Conservation (phyloP, 2,888 invertebrate species). For the Tachystola acroxantha region DNA sequence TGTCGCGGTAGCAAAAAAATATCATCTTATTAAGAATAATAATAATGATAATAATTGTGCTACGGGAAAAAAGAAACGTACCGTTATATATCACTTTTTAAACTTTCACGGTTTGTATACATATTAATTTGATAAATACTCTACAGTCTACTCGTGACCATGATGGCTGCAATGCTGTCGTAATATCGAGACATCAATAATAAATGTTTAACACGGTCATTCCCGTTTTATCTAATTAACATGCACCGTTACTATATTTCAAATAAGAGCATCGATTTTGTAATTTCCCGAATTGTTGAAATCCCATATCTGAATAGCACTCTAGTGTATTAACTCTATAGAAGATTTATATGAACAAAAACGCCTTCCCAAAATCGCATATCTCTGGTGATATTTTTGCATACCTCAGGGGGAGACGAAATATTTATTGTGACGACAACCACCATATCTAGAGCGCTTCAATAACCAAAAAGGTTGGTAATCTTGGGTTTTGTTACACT, state of each 20-base stretch:
- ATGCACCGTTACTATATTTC: not conserved
- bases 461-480: conserved; percentile 1
- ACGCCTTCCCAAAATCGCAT: conserved; percentile 48
- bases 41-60: too few relatives aligned
- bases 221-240: too few relatives aligned
- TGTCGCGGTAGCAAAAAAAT: too few relatives aligned
- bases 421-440: conserved; percentile 52
- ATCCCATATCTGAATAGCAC: conserved; percentile 39
- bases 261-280: not conserved
- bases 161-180: too few relatives aligned
- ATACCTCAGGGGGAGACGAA: conserved; percentile 56
- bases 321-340: conserved; percentile 64
- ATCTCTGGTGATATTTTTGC: conserved; percentile 66
- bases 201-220: too few relatives aligned
- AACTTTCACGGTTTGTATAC: too few relatives aligned
- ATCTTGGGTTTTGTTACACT: conserved; percentile 16
- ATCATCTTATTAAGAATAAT: too few relatives aligned
- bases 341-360: conserved; percentile 69
- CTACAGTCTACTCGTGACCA: too few relatives aligned
- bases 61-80: too few relatives aligned
- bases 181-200: too few relatives aligned
- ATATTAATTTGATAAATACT: too few relatives aligned
- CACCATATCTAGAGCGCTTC: conserved; percentile 25
- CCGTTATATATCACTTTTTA: too few relatives aligned
- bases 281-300: conserved; percentile 18